A percentile compares a stretch with the other conserved stretches of the same genome.
phyloP scores from a whole-genome alignment of 2,797 vertebrate genomes.

The Sebastes nivosus region DNA sequence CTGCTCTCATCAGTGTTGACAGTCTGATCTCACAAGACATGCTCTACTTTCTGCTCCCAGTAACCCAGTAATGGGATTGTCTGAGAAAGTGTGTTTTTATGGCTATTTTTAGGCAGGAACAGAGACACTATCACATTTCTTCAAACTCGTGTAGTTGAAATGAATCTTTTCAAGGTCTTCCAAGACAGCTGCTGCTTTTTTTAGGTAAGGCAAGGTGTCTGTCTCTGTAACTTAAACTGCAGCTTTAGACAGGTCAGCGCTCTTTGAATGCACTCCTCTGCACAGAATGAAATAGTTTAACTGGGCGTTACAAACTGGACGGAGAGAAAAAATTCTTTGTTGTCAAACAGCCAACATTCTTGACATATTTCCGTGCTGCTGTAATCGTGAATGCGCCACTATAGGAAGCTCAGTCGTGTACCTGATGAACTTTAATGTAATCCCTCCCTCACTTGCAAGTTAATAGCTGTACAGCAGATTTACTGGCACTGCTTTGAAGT shows the following conservation, averaged over 20 bases:
- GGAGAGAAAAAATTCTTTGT: conserved; percentile 40
- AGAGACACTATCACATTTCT: conserved; percentile 31
- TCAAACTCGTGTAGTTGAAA: conserved; percentile 26
- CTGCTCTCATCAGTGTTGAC: conserved; percentile 46
- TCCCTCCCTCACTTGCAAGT: conserved; percentile 34
- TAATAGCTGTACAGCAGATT: conserved; percentile 47
- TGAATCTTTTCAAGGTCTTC: conserved; percentile 43
- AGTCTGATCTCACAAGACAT: conserved; percentile 58
- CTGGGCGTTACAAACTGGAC: conserved; percentile 57
- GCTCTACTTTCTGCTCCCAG: conserved; percentile 65
- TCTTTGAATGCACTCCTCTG: conserved; percentile 29
- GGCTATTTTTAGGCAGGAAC: conserved; percentile 69
- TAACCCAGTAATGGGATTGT: conserved; percentile 69
- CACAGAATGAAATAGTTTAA: conserved; percentile 53
- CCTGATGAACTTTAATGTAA: conserved; percentile 65
- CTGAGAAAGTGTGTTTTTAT: conserved; percentile 45
- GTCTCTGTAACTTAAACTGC: not conserved
- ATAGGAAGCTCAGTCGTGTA: conserved; percentile 65
- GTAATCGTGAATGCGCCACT: conserved; percentile 65
- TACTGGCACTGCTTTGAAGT: conserved; percentile 52
- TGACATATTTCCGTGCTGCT: conserved; percentile 71
- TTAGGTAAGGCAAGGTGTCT: not conserved
- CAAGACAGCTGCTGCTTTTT: conserved; percentile 11
- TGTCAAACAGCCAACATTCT: conserved; percentile 79
- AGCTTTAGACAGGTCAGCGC: conserved; percentile 3